These are phyloP conservation scores for Halocaridina rubra DNA, from an alignment of 2,888 invertebrate species.

Conservation along the genomic window DNA sequence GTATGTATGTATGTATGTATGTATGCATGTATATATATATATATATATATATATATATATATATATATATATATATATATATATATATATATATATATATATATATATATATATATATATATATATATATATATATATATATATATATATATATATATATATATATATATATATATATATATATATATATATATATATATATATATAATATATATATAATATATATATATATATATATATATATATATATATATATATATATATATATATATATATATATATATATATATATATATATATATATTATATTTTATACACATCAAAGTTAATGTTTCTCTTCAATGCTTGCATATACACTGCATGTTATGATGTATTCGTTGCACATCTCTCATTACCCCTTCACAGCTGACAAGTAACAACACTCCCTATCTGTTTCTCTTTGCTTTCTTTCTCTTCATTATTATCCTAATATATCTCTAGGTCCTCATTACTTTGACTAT, in stretches of 20 bases:
- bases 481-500: too few species aligned
- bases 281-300: background rate
- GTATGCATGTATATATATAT: slow-evolving; percentile 21
- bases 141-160: background rate
- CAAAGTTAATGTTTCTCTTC: too few species aligned
- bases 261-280: slow-evolving; percentile 22
- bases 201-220: background rate
- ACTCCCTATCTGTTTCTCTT: too few species aligned
- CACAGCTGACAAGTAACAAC: too few species aligned
- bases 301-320: background rate
- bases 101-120: background rate
- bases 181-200: background rate
- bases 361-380: too few species aligned
- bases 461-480: too few species aligned
- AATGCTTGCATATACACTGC: too few species aligned
- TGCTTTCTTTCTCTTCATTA: too few species aligned
- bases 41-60: slow-evolving; percentile 16
- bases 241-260: slow-evolving; percentile 8
- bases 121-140: background rate
- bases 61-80: slow-evolving; percentile 16
- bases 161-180: slow-evolving; percentile 20
- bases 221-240: background rate
- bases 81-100: background rate
- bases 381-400: too few species aligned
- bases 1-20: too few species aligned